Evolutionary conservation across 1,140 invertebrate genomes (phyloP), one percentile per base, ranked within the genome.

Genomic region (Cotesia glomerata): DNA sequence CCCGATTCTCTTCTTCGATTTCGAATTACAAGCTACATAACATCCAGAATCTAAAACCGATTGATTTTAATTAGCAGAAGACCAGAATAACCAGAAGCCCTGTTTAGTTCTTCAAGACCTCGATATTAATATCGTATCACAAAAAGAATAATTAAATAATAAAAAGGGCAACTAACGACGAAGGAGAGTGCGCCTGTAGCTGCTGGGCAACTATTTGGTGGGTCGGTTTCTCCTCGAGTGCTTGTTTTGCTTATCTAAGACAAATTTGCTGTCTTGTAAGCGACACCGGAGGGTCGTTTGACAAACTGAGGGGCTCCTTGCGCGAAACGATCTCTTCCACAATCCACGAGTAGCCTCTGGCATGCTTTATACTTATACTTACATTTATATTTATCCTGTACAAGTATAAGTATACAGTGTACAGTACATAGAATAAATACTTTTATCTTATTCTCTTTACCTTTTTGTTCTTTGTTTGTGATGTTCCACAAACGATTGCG

Each of bases 251-350:
- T 86, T 84, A 84, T 84, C 84, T 82, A 77, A 79, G 82, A 86
- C 84, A 85, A 86, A 86, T 86, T 85, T 83, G 84, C 84, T 82
- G 83, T 86, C 83, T 85, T 83, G 84, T 85, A 85, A 85, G 75
- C 81, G 81, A 84, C 79, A 85, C 83, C 83, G 74, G 84, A 83
- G 84, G 84, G 82, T 82, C 78, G 66, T 79, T 81, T 82, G 81
- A 84, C 81, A 82, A 82, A 82, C 80, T 77, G 74, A 77, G 78
- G 77, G 77, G 75, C 76, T 84, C 62, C 18, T 56, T 62, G 51
- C 36, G 45, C 65, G 62, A 65, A 52, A 54, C 26, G 26, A 61
- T 45, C 3, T 58, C 51, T 49, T 35, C 32, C 9, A 5, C 11
- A 49, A 64, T 62, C 56, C 35, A 54, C 14, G 51, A 68, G 51